phyloP scores from a whole-genome alignment of 2,888 invertebrate genomes.

The Stenichneumon culpator region DNA sequence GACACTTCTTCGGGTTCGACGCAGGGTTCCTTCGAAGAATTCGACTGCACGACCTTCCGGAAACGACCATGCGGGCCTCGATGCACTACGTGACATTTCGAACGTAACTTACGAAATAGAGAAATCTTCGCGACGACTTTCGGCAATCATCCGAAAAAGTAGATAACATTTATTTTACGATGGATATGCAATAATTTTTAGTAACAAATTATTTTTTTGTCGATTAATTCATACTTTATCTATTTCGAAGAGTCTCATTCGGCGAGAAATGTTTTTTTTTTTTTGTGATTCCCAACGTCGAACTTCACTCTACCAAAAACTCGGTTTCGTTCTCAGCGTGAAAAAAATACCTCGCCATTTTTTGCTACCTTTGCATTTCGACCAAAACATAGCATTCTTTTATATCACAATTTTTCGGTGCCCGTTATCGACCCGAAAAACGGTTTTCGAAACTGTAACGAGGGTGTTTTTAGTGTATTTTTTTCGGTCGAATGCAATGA shows the following conservation, averaged over 20 bases:
- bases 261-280: neutral
- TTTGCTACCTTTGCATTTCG: too few relatives aligned
- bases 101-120: slow-evolving; percentile 22
- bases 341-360: too few relatives aligned
- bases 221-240: neutral
- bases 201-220: neutral
- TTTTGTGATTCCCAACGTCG: too few relatives aligned
- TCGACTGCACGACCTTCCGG: slow-evolving; percentile 2
- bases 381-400: neutral
- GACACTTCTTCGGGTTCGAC: slow-evolving; percentile 16
- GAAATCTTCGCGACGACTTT: neutral
- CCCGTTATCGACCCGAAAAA: too few relatives aligned
- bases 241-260: neutral
- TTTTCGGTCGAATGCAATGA: too few relatives aligned
- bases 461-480: too few relatives aligned
- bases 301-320: neutral
- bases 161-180: neutral
- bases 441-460: too few relatives aligned
- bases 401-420: neutral
- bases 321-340: too few relatives aligned
- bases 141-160: neutral
- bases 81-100: slow-evolving; percentile 47
- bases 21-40: neutral
- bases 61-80: neutral
- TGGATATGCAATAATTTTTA: neutral